Conservation (phyloP, 2,113 vertebrate species). For the Fukomys damarensis region DNA sequence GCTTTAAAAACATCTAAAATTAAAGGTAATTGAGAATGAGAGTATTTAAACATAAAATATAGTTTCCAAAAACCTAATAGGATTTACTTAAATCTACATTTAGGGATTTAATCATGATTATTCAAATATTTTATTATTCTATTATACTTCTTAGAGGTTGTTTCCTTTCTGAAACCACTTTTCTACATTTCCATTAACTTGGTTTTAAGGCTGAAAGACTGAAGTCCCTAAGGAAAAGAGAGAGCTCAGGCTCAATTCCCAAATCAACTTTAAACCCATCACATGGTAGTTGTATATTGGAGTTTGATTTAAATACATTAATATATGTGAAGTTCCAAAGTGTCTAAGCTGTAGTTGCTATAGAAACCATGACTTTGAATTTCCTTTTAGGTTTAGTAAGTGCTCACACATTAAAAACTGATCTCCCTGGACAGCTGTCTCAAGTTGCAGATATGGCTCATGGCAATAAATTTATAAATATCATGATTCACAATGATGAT, state of each 20-base stretch:
- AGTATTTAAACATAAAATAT: background rate
- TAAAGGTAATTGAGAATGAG: background rate
- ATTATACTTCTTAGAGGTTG: background rate
- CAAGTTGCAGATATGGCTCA: conserved; percentile 10
- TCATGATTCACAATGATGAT: background rate
- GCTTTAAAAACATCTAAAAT: background rate
- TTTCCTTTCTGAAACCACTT: conserved; percentile 36
- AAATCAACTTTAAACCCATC: conserved; percentile 72
- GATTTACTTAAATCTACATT: conserved; percentile 41
- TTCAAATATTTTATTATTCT: conserved; percentile 32
- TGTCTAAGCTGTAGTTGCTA: conserved; percentile 54
- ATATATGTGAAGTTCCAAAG: conserved; percentile 58
- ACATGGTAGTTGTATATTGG: conserved; percentile 57
- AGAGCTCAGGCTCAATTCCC: conserved; percentile 56
- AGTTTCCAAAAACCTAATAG: background rate
- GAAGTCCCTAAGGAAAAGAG: conserved; percentile 45
- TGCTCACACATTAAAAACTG: conserved; percentile 12
- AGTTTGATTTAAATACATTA: conserved; percentile 71
- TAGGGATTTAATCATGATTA: conserved; percentile 39
- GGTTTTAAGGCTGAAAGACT: conserved; percentile 50
- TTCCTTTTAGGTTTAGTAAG: conserved; percentile 67
- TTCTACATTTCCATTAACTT: conserved; percentile 38
- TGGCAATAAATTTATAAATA: background rate
- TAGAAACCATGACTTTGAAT: conserved; percentile 53
- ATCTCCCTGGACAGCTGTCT: background rate